phyloP scores from a whole-genome alignment of 2,888 invertebrate genomes.

The Sepiola atlantica region DNA sequence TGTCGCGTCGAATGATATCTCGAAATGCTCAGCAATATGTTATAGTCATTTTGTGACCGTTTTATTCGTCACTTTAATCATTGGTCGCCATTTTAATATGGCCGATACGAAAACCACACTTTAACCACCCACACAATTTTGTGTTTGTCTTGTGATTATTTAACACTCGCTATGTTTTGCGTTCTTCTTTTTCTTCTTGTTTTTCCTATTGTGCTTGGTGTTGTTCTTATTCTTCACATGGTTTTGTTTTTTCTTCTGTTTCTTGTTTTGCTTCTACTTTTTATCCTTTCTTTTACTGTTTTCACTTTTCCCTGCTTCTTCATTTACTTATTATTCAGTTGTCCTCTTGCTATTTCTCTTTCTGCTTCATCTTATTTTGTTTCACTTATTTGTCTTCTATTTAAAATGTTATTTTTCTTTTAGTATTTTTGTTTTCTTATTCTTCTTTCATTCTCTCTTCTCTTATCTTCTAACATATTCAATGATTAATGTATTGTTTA shows the following conservation, averaged over 20 bases:
- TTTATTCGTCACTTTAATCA: background rate
- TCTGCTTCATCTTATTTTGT: too few species aligned
- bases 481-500: background rate
- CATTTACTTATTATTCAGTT: too few species aligned
- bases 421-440: too few species aligned
- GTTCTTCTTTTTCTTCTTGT: too few species aligned
- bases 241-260: background rate
- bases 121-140: background rate
- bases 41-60: background rate
- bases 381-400: too few species aligned
- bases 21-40: slow-evolving; percentile 18
- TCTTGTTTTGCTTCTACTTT: background rate
- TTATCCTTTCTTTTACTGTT: background rate
- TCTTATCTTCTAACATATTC: background rate
- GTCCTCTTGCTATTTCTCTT: too few species aligned
- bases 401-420: background rate
- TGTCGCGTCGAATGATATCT: slow-evolving; percentile 17
- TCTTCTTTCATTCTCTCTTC: background rate
- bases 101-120: background rate
- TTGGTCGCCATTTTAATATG: background rate
- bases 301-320: too few species aligned
- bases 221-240: background rate
- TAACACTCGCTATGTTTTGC: too few species aligned
- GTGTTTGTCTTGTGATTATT: too few species aligned
- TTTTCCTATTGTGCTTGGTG: too few species aligned